phyloP scores from a whole-genome alignment of 2,797 vertebrate species.

The Aphelocoma californica region DNA sequence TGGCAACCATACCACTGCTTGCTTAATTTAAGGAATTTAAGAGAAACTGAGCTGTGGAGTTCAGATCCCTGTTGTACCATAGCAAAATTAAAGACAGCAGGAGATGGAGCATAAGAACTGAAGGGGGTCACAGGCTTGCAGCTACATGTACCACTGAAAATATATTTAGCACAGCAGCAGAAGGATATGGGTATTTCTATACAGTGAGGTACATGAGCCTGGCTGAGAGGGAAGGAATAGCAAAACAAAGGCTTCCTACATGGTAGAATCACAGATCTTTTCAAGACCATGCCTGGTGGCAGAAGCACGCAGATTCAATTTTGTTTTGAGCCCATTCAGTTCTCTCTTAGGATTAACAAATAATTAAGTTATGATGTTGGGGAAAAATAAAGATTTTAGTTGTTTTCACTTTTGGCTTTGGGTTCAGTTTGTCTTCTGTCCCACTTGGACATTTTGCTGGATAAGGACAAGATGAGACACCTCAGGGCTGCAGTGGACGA shows the following conservation, averaged over 20 bases:
- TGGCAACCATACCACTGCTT: background rate
- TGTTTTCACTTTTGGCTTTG: background rate
- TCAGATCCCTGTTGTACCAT: background rate
- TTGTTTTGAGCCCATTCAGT: background rate
- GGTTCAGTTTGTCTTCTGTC: fast-evolving
- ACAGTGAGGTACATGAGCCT: background rate
- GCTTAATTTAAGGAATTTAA: background rate
- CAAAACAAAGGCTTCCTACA: fast-evolving
- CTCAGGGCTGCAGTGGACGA: background rate
- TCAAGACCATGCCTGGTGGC: background rate
- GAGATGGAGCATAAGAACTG: background rate
- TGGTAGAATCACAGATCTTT: background rate
- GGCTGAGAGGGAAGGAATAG: background rate
- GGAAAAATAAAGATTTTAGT: background rate
- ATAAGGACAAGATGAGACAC: background rate
- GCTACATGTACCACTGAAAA: background rate
- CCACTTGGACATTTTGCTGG: background rate
- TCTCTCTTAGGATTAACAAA: background rate
- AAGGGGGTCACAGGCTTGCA: background rate
- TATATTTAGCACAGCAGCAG: background rate
- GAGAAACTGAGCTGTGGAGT: background rate
- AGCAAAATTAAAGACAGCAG: background rate
- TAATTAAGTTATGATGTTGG: background rate
- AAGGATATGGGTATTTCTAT: background rate
- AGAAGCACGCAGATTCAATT: background rate